A percentile compares a stretch with the other conserved stretches of the same genome.
Evolutionary conservation across 2,113 vertebrate species (phyloP).

Genomic region (Nothocercus nigrocapillus): DNA sequence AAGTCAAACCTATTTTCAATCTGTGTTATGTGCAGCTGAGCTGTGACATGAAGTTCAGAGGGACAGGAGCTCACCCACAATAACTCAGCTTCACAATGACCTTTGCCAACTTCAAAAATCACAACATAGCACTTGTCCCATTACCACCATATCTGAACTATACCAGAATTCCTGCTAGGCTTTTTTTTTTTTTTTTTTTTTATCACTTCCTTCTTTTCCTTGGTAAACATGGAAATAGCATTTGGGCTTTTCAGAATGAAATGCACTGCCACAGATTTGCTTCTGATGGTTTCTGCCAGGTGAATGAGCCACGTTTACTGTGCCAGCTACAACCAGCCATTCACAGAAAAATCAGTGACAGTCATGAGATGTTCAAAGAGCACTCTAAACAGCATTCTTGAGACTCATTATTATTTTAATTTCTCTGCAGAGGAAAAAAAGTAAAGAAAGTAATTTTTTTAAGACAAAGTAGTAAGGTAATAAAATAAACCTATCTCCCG

Average conservation of each 20-base stretch:
- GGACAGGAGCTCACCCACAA: neutral
- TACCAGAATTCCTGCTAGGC: neutral
- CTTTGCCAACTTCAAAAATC: neutral
- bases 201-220: neutral
- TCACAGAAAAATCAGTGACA: neutral
- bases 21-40: neutral
- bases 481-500: neutral
- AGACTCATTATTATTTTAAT: neutral
- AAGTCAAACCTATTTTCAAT: neutral
- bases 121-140: neutral
- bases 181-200: neutral
- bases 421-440: neutral
- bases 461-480: constrained; percentile 28
- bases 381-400: neutral
- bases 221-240: neutral
- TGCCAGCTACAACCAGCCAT: neutral
- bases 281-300: neutral
- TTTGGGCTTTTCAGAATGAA: neutral
- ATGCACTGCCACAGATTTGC: neutral
- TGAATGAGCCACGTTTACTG: neutral
- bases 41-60: neutral
- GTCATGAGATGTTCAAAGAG: neutral
- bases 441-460: neutral
- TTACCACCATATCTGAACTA: neutral
- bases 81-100: neutral